These are phyloP conservation scores for Galago senegalensis DNA, from an alignment of 2,797 vertebrate genomes.

Conservation along the genomic window DNA sequence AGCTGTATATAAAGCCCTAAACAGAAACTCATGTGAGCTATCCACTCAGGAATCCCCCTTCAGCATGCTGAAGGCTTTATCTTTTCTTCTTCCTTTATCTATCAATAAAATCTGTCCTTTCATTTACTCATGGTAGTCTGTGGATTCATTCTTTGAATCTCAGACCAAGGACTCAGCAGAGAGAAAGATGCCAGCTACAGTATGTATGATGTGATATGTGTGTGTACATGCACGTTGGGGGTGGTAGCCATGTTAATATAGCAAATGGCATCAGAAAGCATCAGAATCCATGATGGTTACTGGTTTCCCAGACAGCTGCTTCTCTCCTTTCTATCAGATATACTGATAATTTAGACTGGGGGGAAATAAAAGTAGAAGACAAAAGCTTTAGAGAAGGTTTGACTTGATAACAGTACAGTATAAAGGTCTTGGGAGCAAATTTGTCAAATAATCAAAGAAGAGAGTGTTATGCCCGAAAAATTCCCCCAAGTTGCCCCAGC, in stretches of 20 bases:
- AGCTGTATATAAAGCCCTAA: too few relatives aligned
- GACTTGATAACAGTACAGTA: background rate
- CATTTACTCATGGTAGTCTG: too few relatives aligned
- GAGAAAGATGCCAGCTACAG: too few relatives aligned
- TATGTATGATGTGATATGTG: background rate
- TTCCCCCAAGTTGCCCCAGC: too few relatives aligned
- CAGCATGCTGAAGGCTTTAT: too few relatives aligned
- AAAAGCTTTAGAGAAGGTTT: background rate
- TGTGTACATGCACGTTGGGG: background rate
- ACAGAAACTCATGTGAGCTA: too few relatives aligned
- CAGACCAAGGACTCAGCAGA: too few relatives aligned
- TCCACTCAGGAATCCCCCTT: too few relatives aligned
- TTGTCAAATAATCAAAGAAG: background rate
- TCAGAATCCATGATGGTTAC: background rate
- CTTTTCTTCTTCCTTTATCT: too few relatives aligned
- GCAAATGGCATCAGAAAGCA: background rate
- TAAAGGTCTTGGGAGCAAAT: background rate
- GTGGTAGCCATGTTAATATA: background rate
- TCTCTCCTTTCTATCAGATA: background rate
- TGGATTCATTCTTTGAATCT: too few relatives aligned
- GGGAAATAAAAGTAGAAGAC: background rate
- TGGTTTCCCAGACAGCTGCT: background rate
- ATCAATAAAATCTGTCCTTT: too few relatives aligned
- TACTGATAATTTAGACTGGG: background rate
- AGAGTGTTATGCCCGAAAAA: background rate